phyloP scores from a whole-genome alignment of 2,888 invertebrate species.

The Megaustenia siamemsis region DNA sequence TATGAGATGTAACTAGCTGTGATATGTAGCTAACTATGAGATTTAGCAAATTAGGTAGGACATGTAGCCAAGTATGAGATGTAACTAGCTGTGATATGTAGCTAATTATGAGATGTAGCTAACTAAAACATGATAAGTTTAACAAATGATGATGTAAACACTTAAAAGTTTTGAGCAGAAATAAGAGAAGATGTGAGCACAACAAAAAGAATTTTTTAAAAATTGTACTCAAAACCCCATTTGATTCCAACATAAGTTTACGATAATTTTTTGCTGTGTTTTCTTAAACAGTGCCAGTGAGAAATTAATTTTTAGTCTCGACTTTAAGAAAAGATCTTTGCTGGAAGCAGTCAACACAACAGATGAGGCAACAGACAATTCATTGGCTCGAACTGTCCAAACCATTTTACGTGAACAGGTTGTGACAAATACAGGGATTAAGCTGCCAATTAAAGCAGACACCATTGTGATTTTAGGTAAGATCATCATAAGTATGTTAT shows the following conservation, averaged over 20 bases:
- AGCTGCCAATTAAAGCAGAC: conserved; percentile 46
- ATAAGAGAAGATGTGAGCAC: too few species aligned
- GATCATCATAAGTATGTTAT: conserved; percentile 2
- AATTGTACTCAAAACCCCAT: background rate
- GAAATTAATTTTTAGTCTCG: conserved; percentile 17
- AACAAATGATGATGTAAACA: too few species aligned
- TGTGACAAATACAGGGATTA: conserved; percentile 46
- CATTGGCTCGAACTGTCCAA: conserved; percentile 33
- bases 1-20: too few species aligned
- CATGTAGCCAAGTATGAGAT: too few species aligned
- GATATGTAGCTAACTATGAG: too few species aligned
- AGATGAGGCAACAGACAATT: conserved; percentile 13
- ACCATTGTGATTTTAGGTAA: conserved; percentile 42
- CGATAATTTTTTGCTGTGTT: background rate
- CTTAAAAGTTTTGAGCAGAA: too few species aligned
- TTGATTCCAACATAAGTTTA: background rate
- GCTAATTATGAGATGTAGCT: too few species aligned
- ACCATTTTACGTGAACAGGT: conserved; percentile 40
- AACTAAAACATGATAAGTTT: too few species aligned
- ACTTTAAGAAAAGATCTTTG: conserved; percentile 10
- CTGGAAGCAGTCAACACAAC: conserved; percentile 11
- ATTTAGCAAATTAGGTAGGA: too few species aligned
- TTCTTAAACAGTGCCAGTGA: conserved; percentile 18
- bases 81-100: too few species aligned
- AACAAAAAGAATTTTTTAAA: too few species aligned